Evolutionary conservation across 1,140 invertebrate species (phyloP), one percentile per base, ranked within the genome.

Genomic region (Paraescarpia echinospica): DNA sequence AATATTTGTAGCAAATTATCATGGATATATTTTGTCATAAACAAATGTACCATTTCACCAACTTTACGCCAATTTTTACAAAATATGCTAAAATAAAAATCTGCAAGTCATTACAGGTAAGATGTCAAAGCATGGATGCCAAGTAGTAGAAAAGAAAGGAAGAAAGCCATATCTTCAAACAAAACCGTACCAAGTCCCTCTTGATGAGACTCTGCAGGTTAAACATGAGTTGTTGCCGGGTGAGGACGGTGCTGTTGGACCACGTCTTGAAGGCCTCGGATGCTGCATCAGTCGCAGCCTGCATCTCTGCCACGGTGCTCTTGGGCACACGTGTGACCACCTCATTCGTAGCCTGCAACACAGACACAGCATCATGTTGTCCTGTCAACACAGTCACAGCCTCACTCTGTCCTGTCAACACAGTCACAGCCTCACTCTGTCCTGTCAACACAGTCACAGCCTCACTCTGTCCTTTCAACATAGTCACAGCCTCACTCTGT

Each of bases 151-250:
- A 77, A 18, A 27, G 18, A 27, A 31, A 77, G 27, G 59, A 77
- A 27, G 2, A 77, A 18, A 8, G 8, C 2, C 59, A 77, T 31
- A 77, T 77, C 59, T 77, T 77, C 22, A 77, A 77, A 27, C 27
- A 31, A 92, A 6, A 35, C 95, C 95, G 95, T 94, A 98, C 97
- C 96, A 98, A 97, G 95, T 98, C 97, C 89, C 97, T 96, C 93
- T 97, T 97, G 93, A 98, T 98, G 31, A 98, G 96, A 92, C 97
- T 96, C 95, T 98, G 98, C 92, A 97, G 98, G 95, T 98, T 98
- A 94, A 99, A 98, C 98, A 99, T 99, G 33, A 99, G 96, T 96
- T 99, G 98, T 96, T 99, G 99, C 92, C 99, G 97, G 0, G 98
- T 98, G 89, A 99, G 96, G 41, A 99, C 97, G 8, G 99, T 99